Base-by-base conservation (phyloP, 2,113 vertebrate genomes). In the Alexandromys fortis region DNA sequence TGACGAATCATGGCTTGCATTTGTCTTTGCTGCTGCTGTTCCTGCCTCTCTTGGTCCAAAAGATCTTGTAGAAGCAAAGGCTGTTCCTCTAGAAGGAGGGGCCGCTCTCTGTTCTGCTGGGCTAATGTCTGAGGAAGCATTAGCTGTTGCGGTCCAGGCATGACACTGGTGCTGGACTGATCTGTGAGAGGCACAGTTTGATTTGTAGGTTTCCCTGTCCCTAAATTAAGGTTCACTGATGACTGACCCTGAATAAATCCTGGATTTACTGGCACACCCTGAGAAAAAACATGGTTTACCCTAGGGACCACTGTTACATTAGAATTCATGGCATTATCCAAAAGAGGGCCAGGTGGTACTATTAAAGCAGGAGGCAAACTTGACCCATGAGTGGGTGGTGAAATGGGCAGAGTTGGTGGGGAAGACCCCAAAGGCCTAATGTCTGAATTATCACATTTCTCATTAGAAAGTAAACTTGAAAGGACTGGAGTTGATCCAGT, bases 1-100 rank as follows among this genome's bases (percentile, higher is more conserved):
- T 99, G 99, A 17, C 99, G 98, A 92, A 99, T 99, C 99, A 99
- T 99, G 49, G 99, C 99, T 98, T 99, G 99, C 99, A 99, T 99
- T 97, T 99, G 99, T 70, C 99, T 98, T 93, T 99, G 99, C 97
- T 99, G 99, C 97, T 99, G 99, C 98, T 99, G 99, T 91, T 99
- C 99, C 89, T 99, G 99, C 12, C 99, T 98, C 97, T 99, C 99
- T 97, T 99, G 99, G 98, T 99, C 99, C 98, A 99, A 97, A 68
- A 99, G 99, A 65, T 99, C 99, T 98, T 99, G 99, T 68, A 99
- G 98, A 58, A 99, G 99, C 6, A 99, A 99, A 0, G 99, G 99
- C 97, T 99, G 99, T 10, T 99, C 99, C 55, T 99, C 99, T 33
- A 99, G 96, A 10, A 99, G 99, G 33, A 99, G 98, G 1, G 99